Conservation (phyloP, 2,113 vertebrate genomes). For the Mormyrus lacerda region DNA sequence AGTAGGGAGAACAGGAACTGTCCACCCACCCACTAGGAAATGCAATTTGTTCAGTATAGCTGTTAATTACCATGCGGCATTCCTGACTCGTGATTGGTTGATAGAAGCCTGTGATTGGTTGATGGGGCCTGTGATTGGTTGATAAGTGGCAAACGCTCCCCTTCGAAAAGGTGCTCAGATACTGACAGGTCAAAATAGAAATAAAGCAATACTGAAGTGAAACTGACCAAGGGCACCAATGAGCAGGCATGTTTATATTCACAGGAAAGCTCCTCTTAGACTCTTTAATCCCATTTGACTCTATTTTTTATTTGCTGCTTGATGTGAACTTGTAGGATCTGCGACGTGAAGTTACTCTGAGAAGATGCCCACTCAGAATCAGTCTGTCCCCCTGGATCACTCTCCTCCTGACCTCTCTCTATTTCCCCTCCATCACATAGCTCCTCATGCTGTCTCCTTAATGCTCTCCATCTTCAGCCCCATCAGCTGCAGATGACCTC, state of each 20-base stretch:
- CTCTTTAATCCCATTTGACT: conserved; percentile 10
- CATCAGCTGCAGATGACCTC: background rate
- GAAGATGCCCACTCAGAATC: conserved; percentile 22
- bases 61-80: background rate
- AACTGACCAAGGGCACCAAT: conserved; percentile 37
- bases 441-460: background rate
- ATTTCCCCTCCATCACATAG: background rate
- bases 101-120: conserved; percentile 18
- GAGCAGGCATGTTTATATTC: conserved; percentile 46
- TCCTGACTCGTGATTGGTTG: background rate
- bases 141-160: background rate
- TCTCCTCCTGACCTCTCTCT: conserved; percentile 11
- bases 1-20: background rate
- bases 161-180: background rate
- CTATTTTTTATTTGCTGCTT: conserved; percentile 28
- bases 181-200: conserved; percentile 25
- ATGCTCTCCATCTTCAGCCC: background rate
- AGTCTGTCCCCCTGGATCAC: conserved; percentile 26
- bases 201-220: conserved; percentile 26
- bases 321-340: conserved; percentile 36
- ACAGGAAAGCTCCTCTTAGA: conserved; percentile 25
- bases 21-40: background rate
- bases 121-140: conserved; percentile 19
- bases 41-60: too few species aligned
- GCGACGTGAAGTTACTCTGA: conserved; percentile 26